Conservation (phyloP, 1,140 invertebrate species). For the Alviniconcha marisindica region DNA sequence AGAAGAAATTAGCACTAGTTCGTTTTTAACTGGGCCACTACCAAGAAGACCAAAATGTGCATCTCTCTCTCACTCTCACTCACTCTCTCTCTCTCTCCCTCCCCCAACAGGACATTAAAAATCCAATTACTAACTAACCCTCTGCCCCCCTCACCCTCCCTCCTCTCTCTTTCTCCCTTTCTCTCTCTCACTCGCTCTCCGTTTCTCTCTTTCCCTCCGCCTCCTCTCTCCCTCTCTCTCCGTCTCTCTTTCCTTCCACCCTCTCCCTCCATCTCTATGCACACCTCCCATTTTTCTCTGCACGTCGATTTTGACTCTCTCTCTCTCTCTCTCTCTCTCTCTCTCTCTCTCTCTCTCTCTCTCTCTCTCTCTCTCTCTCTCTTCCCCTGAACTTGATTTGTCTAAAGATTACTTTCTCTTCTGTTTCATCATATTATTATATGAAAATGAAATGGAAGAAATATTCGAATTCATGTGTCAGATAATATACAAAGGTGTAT, state of each 20-base stretch:
- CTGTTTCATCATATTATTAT: too few species aligned
- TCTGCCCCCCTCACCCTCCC: not conserved
- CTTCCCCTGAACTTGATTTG: not conserved
- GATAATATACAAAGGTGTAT: too few species aligned
- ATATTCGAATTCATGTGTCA: too few species aligned
- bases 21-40: too few species aligned
- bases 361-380: conserved; percentile 23
- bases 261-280: conserved; percentile 10
- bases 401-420: too few species aligned
- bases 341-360: conserved; percentile 23
- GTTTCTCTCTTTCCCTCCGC: not conserved
- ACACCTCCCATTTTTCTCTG: not conserved
- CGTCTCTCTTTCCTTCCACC: conserved; percentile 3
- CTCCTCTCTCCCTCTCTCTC: not conserved
- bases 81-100: conserved; percentile 1
- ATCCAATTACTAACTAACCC: too few species aligned
- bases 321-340: conserved; percentile 37
- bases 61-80: not conserved
- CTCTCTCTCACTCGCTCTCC: conserved; percentile 19
- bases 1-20: too few species aligned
- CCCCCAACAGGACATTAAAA: too few species aligned
- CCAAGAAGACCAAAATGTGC: too few species aligned
- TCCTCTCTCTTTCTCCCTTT: conserved; percentile 1
- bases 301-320: not conserved
- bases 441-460: too few species aligned